A percentile compares a stretch with the other conserved stretches of the same genome.
Evolutionary conservation across 2,888 invertebrate species (phyloP).

Genomic region (Erynnis tages): DNA sequence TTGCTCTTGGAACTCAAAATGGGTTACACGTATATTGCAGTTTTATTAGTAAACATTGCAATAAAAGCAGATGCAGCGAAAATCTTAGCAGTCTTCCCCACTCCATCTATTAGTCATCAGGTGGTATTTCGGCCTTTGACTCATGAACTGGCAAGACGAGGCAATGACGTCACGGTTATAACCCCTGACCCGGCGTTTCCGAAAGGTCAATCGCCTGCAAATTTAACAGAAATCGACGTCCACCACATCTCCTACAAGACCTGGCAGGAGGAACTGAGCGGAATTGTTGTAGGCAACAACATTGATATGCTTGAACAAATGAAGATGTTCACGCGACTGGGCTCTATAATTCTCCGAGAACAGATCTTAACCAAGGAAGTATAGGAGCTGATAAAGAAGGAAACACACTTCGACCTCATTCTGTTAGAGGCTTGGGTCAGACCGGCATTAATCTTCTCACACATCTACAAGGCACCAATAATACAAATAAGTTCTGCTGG

Average conservation of each 20-base stretch:
- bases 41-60: too few species aligned
- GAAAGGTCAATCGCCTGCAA: conserved; percentile 46
- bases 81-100: conserved; percentile 51
- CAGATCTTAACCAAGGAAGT: conserved; percentile 33
- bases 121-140: too few species aligned
- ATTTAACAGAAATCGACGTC: conserved; percentile 52
- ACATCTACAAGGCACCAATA: conserved; percentile 48
- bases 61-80: conserved; percentile 38
- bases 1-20: too few species aligned
- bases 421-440: conserved; percentile 43
- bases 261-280: conserved; percentile 26
- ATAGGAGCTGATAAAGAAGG: conserved; percentile 30
- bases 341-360: conserved; percentile 28
- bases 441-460: conserved; percentile 40
- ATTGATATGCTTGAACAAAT: conserved; percentile 23
- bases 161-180: conserved; percentile 57
- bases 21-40: too few species aligned
- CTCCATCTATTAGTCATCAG: conserved; percentile 55
- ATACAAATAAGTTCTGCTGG: conserved; percentile 53
- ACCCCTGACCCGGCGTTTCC: conserved; percentile 49
- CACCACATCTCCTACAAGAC: conserved; percentile 49
- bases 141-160: conserved; percentile 42
- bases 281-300: conserved; percentile 25
- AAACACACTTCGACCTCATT: conserved; percentile 46
- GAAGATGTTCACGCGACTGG: conserved; percentile 18